phyloP scores from a whole-genome alignment of 92 coral and sea anemone species.

The Epizoanthus scotinus region DNA sequence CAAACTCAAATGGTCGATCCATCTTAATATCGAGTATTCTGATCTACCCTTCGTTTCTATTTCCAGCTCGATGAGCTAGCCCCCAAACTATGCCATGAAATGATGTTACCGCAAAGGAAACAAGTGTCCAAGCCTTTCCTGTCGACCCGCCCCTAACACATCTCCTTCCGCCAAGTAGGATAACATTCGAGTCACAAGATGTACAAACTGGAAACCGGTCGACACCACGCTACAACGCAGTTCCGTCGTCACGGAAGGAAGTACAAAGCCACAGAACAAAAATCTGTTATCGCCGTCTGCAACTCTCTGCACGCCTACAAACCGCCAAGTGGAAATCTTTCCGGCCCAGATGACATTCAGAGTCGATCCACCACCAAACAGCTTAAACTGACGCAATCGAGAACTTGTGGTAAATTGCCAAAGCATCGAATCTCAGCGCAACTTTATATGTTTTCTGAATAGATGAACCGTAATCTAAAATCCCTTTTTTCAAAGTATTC shows the following conservation, averaged over 20 bases:
- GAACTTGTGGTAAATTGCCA: not conserved
- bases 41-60: too few species aligned
- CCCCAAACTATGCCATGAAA: not conserved
- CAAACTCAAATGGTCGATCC: too few species aligned
- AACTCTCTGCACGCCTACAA: constrained; percentile 7
- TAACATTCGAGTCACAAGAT: not conserved
- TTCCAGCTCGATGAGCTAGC: constrained; percentile 5
- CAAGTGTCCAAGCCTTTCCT: constrained; percentile 4
- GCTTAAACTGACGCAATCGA: constrained; percentile 6
- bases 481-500: not conserved
- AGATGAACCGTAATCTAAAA: not conserved
- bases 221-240: constrained; percentile 11
- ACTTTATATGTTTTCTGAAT: not conserved
- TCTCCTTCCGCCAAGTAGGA: not conserved
- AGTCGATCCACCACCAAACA: not conserved
- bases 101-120: constrained; percentile 23
- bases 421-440: constrained; percentile 22
- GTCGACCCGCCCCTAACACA: not conserved
- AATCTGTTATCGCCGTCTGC: constrained; percentile 1
- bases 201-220: constrained; percentile 1
- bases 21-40: too few species aligned
- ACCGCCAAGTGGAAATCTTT: constrained; percentile 10
- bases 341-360: constrained; percentile 4
- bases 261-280: not conserved
- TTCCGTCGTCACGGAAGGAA: constrained; percentile 20